Conservation (phyloP, 2,113 vertebrate genomes). For the Glareola pratincola region DNA sequence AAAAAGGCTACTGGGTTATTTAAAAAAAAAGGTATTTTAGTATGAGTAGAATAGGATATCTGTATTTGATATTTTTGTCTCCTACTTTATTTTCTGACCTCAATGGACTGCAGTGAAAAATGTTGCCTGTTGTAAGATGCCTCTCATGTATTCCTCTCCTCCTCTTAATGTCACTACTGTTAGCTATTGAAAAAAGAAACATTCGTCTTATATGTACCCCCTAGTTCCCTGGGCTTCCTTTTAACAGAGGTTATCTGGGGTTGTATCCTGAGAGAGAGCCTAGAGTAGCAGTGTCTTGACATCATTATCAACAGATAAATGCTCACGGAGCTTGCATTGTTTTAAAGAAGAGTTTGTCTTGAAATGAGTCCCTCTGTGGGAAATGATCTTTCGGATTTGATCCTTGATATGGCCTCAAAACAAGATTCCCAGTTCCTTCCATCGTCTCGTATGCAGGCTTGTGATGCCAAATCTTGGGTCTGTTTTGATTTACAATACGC, state of each 20-base stretch:
- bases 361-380: not conserved
- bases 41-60: not conserved
- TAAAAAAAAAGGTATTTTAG: not conserved
- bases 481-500: not conserved
- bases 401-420: not conserved
- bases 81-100: not conserved
- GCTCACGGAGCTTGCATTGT: not conserved
- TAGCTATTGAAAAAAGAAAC: not conserved
- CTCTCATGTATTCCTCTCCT: not conserved
- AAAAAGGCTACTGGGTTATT: not conserved
- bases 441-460: not conserved
- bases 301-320: not conserved
- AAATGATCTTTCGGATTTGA: not conserved
- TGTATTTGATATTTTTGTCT: not conserved
- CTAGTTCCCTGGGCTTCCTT: not conserved
- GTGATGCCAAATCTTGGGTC: not conserved
- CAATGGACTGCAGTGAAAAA: not conserved
- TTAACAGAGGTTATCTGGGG: not conserved
- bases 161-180: fast-evolving
- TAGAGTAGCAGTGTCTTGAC: not conserved
- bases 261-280: not conserved
- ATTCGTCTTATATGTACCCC: fast-evolving
- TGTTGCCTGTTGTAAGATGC: not conserved
- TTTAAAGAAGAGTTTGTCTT: not conserved
- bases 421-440: not conserved